Percentiles rank a stretch among this genome's conserved stretches.
These are phyloP conservation scores for Ptyas mucosa DNA, from an alignment of 2,113 vertebrate genomes.

Conservation along the genomic window DNA sequence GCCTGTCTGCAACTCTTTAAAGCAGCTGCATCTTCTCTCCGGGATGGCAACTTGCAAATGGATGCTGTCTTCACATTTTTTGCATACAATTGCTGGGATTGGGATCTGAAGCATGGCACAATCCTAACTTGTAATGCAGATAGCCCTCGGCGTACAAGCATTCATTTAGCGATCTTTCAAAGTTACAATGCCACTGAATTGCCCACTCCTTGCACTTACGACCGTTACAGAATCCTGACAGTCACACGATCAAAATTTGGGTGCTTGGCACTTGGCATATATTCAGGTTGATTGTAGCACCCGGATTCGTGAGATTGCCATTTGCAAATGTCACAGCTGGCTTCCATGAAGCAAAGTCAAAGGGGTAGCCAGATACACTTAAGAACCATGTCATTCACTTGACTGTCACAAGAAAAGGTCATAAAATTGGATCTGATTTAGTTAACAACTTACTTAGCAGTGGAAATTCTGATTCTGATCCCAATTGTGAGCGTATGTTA, in stretches of 20 bases:
- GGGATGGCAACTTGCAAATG: not conserved
- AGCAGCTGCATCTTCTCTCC: not conserved
- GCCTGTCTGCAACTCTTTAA: not conserved
- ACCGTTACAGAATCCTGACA: not conserved
- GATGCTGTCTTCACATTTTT: not conserved
- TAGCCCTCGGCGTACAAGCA: not conserved
- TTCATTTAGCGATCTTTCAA: not conserved
- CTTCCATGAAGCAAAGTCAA: not conserved
- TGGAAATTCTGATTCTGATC: not conserved
- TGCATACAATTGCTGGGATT: not conserved
- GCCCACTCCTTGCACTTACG: not conserved
- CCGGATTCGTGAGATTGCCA: not conserved
- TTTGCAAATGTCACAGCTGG: not conserved
- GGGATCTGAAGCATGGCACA: not conserved
- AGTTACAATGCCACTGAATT: not conserved
- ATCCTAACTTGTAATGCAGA: not conserved
- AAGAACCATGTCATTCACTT: not conserved
- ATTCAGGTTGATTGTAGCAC: not conserved
- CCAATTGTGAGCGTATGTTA: not conserved
- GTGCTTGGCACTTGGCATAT: not conserved
- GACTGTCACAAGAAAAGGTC: not conserved
- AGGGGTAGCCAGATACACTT: not conserved
- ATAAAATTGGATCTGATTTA: not conserved
- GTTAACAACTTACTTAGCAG: not conserved
- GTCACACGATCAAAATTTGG: not conserved